Evolutionary conservation across 2,113 vertebrate genomes (phyloP).

Genomic region (Seriola aureovittata): DNA sequence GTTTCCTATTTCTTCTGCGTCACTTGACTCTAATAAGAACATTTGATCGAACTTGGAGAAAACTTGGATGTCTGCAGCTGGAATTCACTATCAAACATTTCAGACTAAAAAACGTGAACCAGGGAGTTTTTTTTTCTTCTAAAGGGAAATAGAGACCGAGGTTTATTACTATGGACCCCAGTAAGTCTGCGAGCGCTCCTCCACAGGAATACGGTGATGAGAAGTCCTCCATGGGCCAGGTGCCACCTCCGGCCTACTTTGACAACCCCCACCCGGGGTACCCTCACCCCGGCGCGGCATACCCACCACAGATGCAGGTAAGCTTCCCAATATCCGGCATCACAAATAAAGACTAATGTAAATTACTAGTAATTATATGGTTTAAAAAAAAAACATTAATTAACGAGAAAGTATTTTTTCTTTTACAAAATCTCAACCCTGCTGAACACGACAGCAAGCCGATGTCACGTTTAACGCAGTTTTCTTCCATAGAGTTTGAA

Average conservation of each 20-base stretch:
- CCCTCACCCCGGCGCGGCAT: conserved; percentile 34
- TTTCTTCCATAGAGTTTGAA: background rate
- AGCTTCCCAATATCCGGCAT: too few relatives aligned
- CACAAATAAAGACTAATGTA: too few relatives aligned
- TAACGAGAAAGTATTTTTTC: too few relatives aligned
- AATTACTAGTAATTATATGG: too few relatives aligned
- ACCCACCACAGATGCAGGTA: conserved; percentile 25
- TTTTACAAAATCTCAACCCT: too few relatives aligned
- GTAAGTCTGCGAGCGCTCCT: conserved; percentile 39
- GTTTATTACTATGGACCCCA: conserved; percentile 65
- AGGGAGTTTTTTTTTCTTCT: background rate
- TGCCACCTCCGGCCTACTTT: conserved; percentile 71
- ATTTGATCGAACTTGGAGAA: too few relatives aligned
- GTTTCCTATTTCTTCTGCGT: accelerated
- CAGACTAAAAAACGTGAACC: too few relatives aligned
- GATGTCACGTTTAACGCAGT: too few relatives aligned
- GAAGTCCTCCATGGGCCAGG: conserved; percentile 57
- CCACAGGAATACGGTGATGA: conserved; percentile 22
- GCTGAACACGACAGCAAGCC: too few relatives aligned
- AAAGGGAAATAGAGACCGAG: background rate
- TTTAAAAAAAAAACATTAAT: too few relatives aligned
- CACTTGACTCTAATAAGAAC: background rate
- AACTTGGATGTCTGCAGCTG: too few relatives aligned
- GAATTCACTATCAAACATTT: too few relatives aligned
- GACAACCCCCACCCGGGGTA: conserved; percentile 29